Conservation (phyloP, 1,140 invertebrate genomes). For the Neotoxoptera formosana region DNA sequence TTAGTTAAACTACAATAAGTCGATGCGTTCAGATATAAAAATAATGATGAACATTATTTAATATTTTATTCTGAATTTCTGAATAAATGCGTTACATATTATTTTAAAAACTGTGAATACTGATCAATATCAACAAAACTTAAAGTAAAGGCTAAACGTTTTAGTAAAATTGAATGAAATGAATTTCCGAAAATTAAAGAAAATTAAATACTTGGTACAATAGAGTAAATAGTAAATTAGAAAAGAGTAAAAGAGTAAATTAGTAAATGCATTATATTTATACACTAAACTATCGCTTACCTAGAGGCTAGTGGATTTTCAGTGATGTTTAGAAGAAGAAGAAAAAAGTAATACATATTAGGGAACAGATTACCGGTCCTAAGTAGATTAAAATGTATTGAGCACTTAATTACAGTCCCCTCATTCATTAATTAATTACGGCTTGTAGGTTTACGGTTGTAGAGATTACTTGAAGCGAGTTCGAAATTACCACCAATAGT, state of each 20-base stretch:
- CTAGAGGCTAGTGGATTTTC: background rate
- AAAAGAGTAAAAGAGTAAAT: too few species aligned
- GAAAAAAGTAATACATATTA: background rate
- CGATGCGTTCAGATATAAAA: background rate
- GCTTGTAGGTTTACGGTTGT: background rate
- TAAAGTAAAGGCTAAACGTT: background rate
- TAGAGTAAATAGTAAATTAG: too few species aligned
- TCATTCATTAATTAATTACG: background rate
- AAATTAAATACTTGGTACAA: background rate
- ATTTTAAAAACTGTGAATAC: background rate
- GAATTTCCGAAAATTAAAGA: background rate
- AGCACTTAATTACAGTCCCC: background rate
- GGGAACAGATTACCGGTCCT: background rate
- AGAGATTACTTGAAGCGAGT: slow-evolving; percentile 4
- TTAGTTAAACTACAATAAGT: background rate
- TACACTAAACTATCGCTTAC: background rate
- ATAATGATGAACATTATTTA: background rate
- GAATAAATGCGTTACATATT: background rate
- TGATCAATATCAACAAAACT: background rate
- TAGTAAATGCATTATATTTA: background rate
- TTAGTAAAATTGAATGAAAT: background rate
- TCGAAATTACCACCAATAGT: background rate
- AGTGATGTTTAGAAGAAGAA: background rate
- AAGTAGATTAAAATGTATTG: slow-evolving; percentile 3
- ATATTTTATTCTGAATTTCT: background rate